A percentile compares a stretch with the other conserved stretches of the same genome.
Evolutionary conservation across 2,888 invertebrate genomes (phyloP).

Genomic region (Heteromurus nitidus): DNA sequence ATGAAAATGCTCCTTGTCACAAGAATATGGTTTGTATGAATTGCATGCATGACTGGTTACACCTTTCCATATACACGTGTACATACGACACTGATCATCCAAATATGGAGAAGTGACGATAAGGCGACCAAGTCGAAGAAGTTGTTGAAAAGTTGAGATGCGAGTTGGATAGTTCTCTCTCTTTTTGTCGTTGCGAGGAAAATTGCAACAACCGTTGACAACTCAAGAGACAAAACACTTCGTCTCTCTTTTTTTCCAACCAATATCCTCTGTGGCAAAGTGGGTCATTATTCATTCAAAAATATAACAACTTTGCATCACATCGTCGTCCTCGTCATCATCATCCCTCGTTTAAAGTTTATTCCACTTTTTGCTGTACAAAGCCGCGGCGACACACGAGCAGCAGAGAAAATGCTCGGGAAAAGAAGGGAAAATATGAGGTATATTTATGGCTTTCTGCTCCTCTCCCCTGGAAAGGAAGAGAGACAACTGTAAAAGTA

Average conservation of each 20-base stretch:
- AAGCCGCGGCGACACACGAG: no score
- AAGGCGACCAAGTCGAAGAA: neutral
- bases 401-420: neutral
- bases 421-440: neutral
- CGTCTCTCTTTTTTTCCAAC: constrained; percentile 10
- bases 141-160: constrained; percentile 21
- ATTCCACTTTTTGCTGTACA: neutral
- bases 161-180: no score
- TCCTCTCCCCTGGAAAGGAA: constrained; percentile 11
- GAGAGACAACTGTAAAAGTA: neutral
- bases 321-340: neutral
- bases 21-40: neutral
- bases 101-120: no score
- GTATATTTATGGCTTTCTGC: no score
- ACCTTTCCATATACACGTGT: no score
- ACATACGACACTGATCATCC: no score
- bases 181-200: neutral
- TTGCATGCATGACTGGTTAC: constrained; percentile 19
- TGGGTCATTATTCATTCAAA: constrained; percentile 36
- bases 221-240: constrained; percentile 23
- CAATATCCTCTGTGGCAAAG: constrained; percentile 18
- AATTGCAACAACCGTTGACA: constrained; percentile 26
- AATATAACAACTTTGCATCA: constrained; percentile 28
- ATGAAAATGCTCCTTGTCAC: no score
- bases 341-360: neutral